Evolutionary conservation across 2,113 vertebrate genomes (phyloP).

Genomic region (Menura novaehollandiae): DNA sequence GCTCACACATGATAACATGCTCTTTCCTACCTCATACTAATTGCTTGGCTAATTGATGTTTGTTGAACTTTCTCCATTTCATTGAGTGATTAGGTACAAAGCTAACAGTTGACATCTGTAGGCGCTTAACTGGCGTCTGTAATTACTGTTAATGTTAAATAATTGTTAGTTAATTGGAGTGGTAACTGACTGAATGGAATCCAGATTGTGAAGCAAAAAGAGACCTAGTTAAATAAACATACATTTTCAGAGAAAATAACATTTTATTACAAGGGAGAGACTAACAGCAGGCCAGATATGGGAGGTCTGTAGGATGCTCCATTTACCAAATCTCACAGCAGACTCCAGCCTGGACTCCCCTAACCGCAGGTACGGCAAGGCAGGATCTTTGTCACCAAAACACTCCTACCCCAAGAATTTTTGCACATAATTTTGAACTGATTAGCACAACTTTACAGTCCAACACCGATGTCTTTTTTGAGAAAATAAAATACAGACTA

Average conservation of each 20-base stretch:
- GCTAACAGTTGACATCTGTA: slow-evolving; percentile 91
- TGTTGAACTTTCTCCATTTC: slow-evolving; percentile 89
- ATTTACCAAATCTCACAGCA: not conserved
- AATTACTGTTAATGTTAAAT: slow-evolving; percentile 97
- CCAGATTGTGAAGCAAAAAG: slow-evolving; percentile 78
- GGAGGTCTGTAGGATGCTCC: slow-evolving; percentile 33
- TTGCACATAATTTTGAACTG: not conserved
- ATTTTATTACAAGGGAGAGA: slow-evolving; percentile 70
- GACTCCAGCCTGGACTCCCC: not conserved
- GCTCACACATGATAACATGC: slow-evolving; percentile 81
- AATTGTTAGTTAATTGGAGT: slow-evolving; percentile 96
- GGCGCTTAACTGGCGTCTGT: slow-evolving; percentile 85
- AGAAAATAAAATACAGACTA: not conserved
- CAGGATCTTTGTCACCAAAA: not conserved
- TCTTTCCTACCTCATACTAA: slow-evolving; percentile 86
- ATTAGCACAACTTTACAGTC: not conserved
- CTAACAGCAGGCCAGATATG: slow-evolving; percentile 47
- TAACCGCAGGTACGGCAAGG: not conserved
- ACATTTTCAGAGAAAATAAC: slow-evolving; percentile 76
- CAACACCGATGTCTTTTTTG: not conserved
- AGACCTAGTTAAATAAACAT: slow-evolving; percentile 82
- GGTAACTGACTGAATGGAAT: slow-evolving; percentile 85
- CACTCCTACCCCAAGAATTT: not conserved
- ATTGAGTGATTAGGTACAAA: slow-evolving; percentile 89
- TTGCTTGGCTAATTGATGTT: slow-evolving; percentile 88